phyloP scores from a whole-genome alignment of 2,113 vertebrate species.

The Centropristis striata region DNA sequence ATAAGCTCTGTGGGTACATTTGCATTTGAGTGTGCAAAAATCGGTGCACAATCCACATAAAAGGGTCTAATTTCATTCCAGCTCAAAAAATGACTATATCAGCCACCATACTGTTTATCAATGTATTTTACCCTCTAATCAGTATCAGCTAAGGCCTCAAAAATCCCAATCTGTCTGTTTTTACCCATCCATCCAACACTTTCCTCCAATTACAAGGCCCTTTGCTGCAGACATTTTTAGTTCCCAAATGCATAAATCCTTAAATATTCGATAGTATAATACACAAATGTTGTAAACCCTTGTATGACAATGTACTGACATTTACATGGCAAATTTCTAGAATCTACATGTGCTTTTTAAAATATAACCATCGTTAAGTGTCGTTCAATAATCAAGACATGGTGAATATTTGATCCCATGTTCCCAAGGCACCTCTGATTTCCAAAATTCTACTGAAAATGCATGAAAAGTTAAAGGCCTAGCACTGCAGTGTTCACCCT shows the following conservation, averaged over 20 bases:
- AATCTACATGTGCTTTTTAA: neutral
- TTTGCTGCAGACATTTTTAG: neutral
- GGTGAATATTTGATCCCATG: neutral
- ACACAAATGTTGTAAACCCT: neutral
- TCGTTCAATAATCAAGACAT: neutral
- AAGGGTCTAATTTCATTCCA: no score
- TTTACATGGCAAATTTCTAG: neutral
- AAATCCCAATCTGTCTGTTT: neutral
- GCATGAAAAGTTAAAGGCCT: conserved; percentile 24
- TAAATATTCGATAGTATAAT: no score
- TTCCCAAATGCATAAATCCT: neutral
- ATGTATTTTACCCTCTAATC: no score
- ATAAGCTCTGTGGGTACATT: no score
- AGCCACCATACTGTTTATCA: no score
- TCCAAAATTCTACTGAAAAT: neutral
- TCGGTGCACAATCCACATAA: no score
- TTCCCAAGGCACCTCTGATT: conserved; percentile 1
- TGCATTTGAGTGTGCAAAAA: no score
- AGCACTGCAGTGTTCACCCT: neutral
- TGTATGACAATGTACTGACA: neutral
- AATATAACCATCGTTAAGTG: neutral
- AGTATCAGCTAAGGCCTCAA: no score
- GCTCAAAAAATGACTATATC: no score
- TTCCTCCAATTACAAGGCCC: neutral
- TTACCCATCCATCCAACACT: neutral